Base-by-base conservation (phyloP, 2,113 vertebrate species). In the Nanger granti region DNA sequence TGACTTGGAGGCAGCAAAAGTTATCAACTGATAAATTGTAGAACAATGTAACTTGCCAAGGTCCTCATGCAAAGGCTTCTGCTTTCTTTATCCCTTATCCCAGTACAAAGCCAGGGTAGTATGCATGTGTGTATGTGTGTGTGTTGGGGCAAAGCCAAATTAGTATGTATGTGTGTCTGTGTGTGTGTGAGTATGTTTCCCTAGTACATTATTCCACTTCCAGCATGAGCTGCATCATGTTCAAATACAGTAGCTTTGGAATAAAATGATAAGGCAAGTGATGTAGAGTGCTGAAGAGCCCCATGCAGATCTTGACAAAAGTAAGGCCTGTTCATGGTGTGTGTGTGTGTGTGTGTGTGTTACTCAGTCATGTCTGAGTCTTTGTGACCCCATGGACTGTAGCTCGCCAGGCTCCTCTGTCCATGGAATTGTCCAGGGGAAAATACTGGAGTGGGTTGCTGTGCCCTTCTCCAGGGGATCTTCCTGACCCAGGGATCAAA, bases 1-100 rank as follows among this genome's bases (percentile, higher is more conserved):
- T 93, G 96, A 98, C 97, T 98, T 89, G 90, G 94, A 98, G 97
- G 97, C 92, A 97, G 95, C 86, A 97, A 98, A 98, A 98, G 93
- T 98, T 98, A 98, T 95, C 98, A 98, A 92, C 93, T 96, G 98
- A 97, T 97, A 98, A 98, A 98, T 1, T 98, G 91, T 97, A 98
- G 97, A 98, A 98, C 97, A 98, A 98, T 97, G 89, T 34, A 91
- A 93, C 83, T 91, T 97, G 97, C 97, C 96, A 95, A 98, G 98
- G 97, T 14, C 93, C 89, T 84, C 41, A 66, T 44, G 83, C 54
- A 89, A 98, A 98, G 97, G 54, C 89, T 98, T 97, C 89, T 96
- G 90, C 87, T 95, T 93, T 97, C 94, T 97, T 97, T 91, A 93
- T 69, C 94, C 98, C 86, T 97, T 98, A 4, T 5, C 29, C 47